Evolutionary conservation across 2,113 vertebrate genomes (phyloP).

Genomic region (Sander vitreus): DNA sequence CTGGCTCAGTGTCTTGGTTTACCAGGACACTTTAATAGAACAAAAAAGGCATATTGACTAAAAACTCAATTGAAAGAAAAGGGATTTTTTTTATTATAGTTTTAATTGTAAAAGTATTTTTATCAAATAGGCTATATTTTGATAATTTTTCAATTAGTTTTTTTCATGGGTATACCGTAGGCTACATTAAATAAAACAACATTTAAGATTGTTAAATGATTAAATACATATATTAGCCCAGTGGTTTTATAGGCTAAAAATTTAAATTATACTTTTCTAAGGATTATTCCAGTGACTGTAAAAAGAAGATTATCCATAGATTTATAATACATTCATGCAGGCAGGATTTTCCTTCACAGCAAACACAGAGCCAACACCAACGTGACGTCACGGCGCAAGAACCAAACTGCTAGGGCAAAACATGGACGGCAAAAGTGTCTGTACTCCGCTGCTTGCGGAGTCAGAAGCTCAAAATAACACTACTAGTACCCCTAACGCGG

Average conservation of each 20-base stretch:
- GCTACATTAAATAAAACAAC: not conserved
- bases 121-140: not conserved
- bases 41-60: not conserved
- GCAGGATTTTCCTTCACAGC: not conserved
- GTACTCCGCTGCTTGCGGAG: slow-evolving; percentile 75
- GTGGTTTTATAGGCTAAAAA: not conserved
- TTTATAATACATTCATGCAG: too few species aligned
- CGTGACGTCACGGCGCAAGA: slow-evolving; percentile 34
- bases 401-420: slow-evolving; percentile 46
- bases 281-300: not conserved
- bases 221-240: not conserved
- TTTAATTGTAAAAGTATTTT: not conserved
- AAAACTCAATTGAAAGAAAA: not conserved
- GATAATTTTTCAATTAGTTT: not conserved
- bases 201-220: too few species aligned
- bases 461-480: slow-evolving; percentile 74
- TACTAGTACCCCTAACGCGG: slow-evolving; percentile 65
- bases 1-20: not conserved
- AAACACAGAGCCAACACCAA: not conserved
- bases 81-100: not conserved
- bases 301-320: too few species aligned
- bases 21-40: not conserved
- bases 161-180: not conserved
- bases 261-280: not conserved
- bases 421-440: slow-evolving; percentile 76